Conservation (phyloP, 1,140 invertebrate species). For the Drosophila ohnishii region DNA sequence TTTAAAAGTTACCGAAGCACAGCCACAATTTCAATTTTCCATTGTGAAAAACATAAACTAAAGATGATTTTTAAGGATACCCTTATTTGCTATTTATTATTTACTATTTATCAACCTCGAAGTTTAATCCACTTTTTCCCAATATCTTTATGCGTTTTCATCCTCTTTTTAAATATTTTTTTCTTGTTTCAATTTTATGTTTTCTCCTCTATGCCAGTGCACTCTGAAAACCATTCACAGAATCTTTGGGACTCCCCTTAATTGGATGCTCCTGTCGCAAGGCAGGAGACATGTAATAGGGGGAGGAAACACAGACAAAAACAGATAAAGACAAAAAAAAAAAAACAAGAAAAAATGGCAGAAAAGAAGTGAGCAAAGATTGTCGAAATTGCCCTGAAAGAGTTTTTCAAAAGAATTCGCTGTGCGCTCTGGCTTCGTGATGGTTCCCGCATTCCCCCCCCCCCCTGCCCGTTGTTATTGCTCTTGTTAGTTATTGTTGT, state of each 20-base stretch:
- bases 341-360: not conserved
- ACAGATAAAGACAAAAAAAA: conserved; percentile 4
- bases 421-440: conserved; percentile 4
- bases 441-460: not conserved
- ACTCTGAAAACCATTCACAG: conserved; percentile 8
- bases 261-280: conserved; percentile 33
- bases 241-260: conserved; percentile 43
- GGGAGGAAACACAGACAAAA: conserved; percentile 2
- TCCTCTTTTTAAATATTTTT: not conserved
- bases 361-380: conserved; percentile 19
- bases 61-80: too few relatives aligned
- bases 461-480: conserved; percentile 27
- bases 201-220: not conserved
- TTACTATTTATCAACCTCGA: too few relatives aligned
- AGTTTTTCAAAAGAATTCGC: conserved; percentile 40
- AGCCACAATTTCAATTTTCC: not conserved
- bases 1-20: not conserved
- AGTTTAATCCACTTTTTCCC: too few relatives aligned
- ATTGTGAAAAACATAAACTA: not conserved
- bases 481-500: conserved; percentile 57
- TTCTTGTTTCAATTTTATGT: not conserved
- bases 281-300: conserved; percentile 24
- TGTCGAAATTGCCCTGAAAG: conserved; percentile 41
- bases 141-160: not conserved
- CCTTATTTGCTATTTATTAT: too few relatives aligned